Base-by-base conservation (phyloP, 2,113 vertebrate species). In the Fulmarus glacialis region DNA sequence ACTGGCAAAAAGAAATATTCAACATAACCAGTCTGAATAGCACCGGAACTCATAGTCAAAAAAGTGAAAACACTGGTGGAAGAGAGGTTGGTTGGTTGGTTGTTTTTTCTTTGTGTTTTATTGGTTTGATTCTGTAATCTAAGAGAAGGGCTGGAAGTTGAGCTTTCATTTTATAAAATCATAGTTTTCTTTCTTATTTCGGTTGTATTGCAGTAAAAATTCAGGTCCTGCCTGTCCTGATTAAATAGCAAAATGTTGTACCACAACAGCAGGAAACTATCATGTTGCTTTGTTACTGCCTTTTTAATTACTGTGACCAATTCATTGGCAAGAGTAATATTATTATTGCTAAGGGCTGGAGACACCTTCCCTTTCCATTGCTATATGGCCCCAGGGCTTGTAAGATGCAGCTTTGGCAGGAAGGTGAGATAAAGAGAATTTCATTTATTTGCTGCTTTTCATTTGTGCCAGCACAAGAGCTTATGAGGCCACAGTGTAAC, bases 291-390 rank as follows among this genome's bases (percentile, higher is more conserved):
- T 94, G 53, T 75, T 90, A 70, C 85, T 89, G 53, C 58, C 81
- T 93, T 87, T 96, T 96, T 96, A 94, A 94, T 97, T 93, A 93
- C 84, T 85, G 43, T 50, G 82, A 80, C 94, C 79, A 90, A 78
- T 94, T 96, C 59, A 81, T 87, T 90, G 71, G 78, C 75, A 90
- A 82, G 84, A 91, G 42, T 85, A 87, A 90, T 91, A 40, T 42
- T 79, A 60, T 89, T 66, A 62, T 14, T 77, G 74, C 87, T 88
- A 29, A 63, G 55, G 81, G 47, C 85, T 92, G 22, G 24, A 96
- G 62, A 45, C 58, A 79, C 52, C 77, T 89, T 94, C 78, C 43
- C 17, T 80, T 90, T 85, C 87, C 26, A 15, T 42, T 3, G 8
- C 55, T 87, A 4, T 50, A 47, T 0, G 1, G 91, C 87, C 88